These are phyloP conservation scores for Xylocopa sonorina DNA, from an alignment of 1,140 invertebrate genomes.

Conservation along the genomic window DNA sequence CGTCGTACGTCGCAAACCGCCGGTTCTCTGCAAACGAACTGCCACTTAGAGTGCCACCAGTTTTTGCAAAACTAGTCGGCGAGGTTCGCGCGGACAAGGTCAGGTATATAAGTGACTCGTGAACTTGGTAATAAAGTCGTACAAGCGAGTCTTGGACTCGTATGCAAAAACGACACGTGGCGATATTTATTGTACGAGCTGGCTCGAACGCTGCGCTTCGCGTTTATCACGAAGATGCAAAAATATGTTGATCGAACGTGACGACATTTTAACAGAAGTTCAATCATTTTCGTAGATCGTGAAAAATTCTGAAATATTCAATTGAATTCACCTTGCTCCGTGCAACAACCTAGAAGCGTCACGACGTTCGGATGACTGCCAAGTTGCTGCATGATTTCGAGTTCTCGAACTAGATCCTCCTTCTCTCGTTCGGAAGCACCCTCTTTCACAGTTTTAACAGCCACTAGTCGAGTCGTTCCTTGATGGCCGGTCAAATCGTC, in stretches of 20 bases:
- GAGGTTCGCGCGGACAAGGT: slow-evolving; percentile 26
- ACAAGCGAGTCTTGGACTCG: too few relatives aligned
- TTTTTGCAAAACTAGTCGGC: slow-evolving; percentile 48
- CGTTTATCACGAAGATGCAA: neutral
- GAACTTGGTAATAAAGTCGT: neutral
- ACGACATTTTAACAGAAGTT: too few relatives aligned
- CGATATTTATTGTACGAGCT: neutral
- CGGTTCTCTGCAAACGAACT: slow-evolving; percentile 20
- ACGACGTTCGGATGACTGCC: slow-evolving; percentile 94
- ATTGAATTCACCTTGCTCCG: slow-evolving; percentile 87
- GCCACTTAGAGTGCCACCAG: slow-evolving; percentile 41
- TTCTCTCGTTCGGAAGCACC: slow-evolving; percentile 88
- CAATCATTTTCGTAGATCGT: too few relatives aligned
- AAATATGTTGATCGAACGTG: too few relatives aligned
- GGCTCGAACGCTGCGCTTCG: neutral
- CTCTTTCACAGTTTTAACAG: slow-evolving; percentile 91
- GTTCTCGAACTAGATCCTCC: slow-evolving; percentile 89
- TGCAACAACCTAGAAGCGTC: slow-evolving; percentile 91
- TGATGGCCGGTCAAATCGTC: slow-evolving; percentile 90
- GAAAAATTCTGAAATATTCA: too few relatives aligned
- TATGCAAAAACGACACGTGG: neutral
- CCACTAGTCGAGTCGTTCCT: slow-evolving; percentile 89
- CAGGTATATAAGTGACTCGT: slow-evolving; percentile 43
- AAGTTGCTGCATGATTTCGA: slow-evolving; percentile 92
- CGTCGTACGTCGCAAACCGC: slow-evolving; percentile 22